Conservation (phyloP, 2,888 invertebrate species). For the Drosophila neonasuta region DNA sequence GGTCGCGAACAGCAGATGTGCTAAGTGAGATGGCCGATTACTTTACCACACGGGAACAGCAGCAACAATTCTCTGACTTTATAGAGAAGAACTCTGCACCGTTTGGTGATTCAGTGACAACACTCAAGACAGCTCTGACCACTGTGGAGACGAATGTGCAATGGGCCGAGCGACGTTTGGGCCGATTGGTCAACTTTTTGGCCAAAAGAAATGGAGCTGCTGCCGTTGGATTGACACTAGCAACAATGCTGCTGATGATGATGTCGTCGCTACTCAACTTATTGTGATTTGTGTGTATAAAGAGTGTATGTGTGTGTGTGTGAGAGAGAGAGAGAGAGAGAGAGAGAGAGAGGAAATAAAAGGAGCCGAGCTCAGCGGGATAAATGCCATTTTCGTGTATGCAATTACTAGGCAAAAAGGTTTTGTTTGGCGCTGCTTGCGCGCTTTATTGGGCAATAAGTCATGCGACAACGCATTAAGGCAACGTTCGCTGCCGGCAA, state of each 20-base stretch:
- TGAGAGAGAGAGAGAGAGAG: neutral
- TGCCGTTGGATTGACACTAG: slow-evolving; percentile 34
- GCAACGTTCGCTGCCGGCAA: slow-evolving; percentile 37
- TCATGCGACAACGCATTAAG: slow-evolving; percentile 56
- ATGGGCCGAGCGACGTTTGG: slow-evolving; percentile 74
- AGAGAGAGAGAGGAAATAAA: slow-evolving; percentile 31
- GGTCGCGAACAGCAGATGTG: slow-evolving; percentile 61
- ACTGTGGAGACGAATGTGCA: slow-evolving; percentile 71
- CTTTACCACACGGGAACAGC: slow-evolving; percentile 71
- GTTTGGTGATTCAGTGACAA: slow-evolving; percentile 58
- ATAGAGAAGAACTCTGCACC: slow-evolving; percentile 39
- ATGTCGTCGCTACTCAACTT: slow-evolving; percentile 31
- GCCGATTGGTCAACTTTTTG: slow-evolving; percentile 59
- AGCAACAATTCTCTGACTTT: slow-evolving; percentile 54
- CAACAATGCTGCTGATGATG: slow-evolving; percentile 22
- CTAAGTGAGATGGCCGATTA: slow-evolving; percentile 64
- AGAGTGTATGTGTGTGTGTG: neutral
- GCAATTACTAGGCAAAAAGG: slow-evolving; percentile 74
- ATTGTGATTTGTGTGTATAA: slow-evolving; percentile 30
- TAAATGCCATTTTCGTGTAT: slow-evolving; percentile 71
- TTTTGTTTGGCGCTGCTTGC: slow-evolving; percentile 21
- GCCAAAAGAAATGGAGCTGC: slow-evolving; percentile 49
- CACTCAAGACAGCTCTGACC: slow-evolving; percentile 60
- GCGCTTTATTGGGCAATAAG: slow-evolving; percentile 70
- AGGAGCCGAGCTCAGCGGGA: slow-evolving; percentile 59